Evolutionary conservation across 2,888 invertebrate genomes (phyloP).

Genomic region (Griposia aprilina): DNA sequence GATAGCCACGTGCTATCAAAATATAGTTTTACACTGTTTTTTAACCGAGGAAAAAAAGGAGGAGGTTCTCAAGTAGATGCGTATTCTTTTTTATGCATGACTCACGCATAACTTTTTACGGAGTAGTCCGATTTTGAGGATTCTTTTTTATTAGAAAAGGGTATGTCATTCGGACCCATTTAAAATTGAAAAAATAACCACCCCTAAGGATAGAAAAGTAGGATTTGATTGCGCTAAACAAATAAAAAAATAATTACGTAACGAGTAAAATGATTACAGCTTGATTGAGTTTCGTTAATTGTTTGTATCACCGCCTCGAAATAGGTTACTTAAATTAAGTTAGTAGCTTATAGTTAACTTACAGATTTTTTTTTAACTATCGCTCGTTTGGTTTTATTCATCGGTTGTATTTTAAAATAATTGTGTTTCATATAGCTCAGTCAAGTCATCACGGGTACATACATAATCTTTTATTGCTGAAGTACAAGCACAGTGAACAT

Average conservation of each 20-base stretch:
- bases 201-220: no score
- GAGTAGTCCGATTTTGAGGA: not conserved
- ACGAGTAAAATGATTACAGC: not conserved
- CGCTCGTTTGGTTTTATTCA: accelerated
- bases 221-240: no score
- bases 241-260: no score
- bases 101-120: not conserved
- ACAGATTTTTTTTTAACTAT: no score
- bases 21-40: not conserved
- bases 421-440: not conserved
- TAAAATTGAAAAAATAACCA: not conserved
- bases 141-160: not conserved
- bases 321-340: no score
- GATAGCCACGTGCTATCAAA: no score
- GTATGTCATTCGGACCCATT: not conserved
- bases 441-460: not conserved
- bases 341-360: not conserved
- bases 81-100: no score
- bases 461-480: not conserved
- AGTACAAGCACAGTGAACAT: not conserved
- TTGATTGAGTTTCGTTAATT: not conserved
- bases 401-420: not conserved
- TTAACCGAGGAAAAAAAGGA: no score
- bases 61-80: no score
- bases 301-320: not conserved